These are phyloP conservation scores for Charanyca ferruginea DNA, from an alignment of 2,888 invertebrate genomes.

Conservation along the genomic window DNA sequence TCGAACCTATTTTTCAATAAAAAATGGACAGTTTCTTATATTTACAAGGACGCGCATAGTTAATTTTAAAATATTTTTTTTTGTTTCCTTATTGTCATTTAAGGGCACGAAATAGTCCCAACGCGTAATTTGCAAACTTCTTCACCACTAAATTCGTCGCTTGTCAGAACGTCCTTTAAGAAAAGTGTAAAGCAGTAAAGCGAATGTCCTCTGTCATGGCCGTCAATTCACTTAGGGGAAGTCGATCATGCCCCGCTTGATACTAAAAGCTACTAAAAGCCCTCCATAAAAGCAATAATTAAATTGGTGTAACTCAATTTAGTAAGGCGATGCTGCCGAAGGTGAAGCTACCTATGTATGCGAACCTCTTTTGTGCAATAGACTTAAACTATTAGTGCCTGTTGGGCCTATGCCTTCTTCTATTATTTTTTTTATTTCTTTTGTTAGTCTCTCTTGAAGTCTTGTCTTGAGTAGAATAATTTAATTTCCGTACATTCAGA, in stretches of 20 bases:
- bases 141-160: slow-evolving; percentile 30
- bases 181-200: slow-evolving; percentile 73
- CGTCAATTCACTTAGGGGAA: slow-evolving; percentile 89
- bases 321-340: slow-evolving; percentile 85
- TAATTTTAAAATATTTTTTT: neutral
- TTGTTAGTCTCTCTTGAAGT: neutral
- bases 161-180: slow-evolving; percentile 34
- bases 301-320: slow-evolving; percentile 90
- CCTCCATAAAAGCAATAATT: slow-evolving; percentile 91
- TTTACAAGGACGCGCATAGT: too few species aligned
- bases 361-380: slow-evolving; percentile 57
- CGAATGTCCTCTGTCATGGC: slow-evolving; percentile 77
- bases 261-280: slow-evolving; percentile 92
- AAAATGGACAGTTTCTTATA: too few species aligned
- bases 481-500: neutral
- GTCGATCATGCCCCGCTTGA: slow-evolving; percentile 89
- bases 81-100: neutral
- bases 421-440: slow-evolving; percentile 13
- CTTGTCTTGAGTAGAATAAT: neutral
- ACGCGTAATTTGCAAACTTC: slow-evolving; percentile 29
- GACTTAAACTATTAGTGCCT: slow-evolving; percentile 52
- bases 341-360: slow-evolving; percentile 69
- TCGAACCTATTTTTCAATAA: too few species aligned
- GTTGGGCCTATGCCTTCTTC: slow-evolving; percentile 18
- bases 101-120: neutral